Percentiles rank a stretch among this genome's conserved stretches.
phyloP scores from a whole-genome alignment of 2,797 vertebrate species.

The Tangara arthus region DNA sequence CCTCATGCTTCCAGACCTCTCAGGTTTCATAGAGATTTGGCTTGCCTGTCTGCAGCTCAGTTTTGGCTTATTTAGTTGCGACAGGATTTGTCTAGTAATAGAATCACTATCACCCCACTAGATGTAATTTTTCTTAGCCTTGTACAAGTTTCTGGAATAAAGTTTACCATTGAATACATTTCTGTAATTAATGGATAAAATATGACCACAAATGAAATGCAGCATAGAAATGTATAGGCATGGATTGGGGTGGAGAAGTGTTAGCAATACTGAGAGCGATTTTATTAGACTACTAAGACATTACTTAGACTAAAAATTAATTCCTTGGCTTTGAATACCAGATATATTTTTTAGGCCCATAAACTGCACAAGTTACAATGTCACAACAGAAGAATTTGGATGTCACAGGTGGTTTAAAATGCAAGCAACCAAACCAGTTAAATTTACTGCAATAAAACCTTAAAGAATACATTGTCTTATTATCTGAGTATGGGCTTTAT shows the following conservation, averaged over 20 bases:
- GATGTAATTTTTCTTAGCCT: neutral
- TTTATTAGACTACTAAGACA: neutral
- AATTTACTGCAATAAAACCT: neutral
- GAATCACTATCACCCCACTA: neutral
- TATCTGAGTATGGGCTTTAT: neutral
- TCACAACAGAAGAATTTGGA: neutral
- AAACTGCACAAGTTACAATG: neutral
- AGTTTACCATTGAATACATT: neutral
- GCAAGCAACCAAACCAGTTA: neutral
- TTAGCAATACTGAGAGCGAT: neutral
- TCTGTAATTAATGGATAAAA: neutral
- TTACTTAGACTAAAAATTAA: neutral
- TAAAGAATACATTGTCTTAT: neutral
- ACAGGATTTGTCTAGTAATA: neutral
- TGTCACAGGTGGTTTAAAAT: neutral
- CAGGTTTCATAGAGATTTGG: neutral
- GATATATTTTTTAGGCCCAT: neutral
- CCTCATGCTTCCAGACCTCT: neutral
- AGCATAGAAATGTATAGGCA: neutral
- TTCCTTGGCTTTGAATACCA: neutral
- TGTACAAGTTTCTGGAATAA: neutral
- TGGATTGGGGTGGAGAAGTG: neutral
- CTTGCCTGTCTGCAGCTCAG: neutral
- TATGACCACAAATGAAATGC: neutral
- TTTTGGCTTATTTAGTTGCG: neutral